Evolutionary conservation across 2,888 invertebrate genomes (phyloP), one percentile per base, ranked within the genome.

Genomic region (Stenolophus ochropezus): DNA sequence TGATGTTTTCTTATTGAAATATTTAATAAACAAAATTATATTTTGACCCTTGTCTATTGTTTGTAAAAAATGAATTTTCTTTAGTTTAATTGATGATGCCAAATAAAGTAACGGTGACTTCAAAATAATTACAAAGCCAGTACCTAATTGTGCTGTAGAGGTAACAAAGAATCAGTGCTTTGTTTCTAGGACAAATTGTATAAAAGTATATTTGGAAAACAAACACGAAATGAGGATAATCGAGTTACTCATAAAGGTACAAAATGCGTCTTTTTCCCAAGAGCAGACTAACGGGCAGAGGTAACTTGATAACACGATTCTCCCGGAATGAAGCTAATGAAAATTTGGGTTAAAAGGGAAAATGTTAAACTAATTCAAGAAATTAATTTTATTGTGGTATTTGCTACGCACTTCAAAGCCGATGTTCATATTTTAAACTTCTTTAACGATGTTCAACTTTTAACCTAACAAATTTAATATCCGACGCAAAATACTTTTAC

Each of bases 311-410:
- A 49, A 73, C n/a, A 23, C 8, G 73, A 73, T 73, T 73, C 33
- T 21, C 73, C 21, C 73, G 4, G 49, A 73, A 73, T 73, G 49
- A 49, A 73, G 49, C 73, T 73, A 73, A 73, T 73, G 73, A 73
- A 73, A 73, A 73, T 73, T 49, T 49, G 49, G 47, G 73, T 73
- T 49, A 69, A 42, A 69, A 69, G 69, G 69, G 69, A 69, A 61
- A 69, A 69, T 42, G 69, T 69, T 42, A 69, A 69, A 20, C 69
- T 33, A 69, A 69, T 69, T 69, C 20, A 69, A 49, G 21, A 20
- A 73, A 73, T 73, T 73, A 20, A 73, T 73, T 73, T 73, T 73
- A 49, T 49, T 73, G 73, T 49, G 73, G 73, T 73, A 73, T 69
- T 61, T 61, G 61, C 61, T 56, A 23, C 56, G 56, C 21, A 21